Evolutionary conservation across 2,888 invertebrate species (phyloP).

Genomic region (Drosophila percnosoma): DNA sequence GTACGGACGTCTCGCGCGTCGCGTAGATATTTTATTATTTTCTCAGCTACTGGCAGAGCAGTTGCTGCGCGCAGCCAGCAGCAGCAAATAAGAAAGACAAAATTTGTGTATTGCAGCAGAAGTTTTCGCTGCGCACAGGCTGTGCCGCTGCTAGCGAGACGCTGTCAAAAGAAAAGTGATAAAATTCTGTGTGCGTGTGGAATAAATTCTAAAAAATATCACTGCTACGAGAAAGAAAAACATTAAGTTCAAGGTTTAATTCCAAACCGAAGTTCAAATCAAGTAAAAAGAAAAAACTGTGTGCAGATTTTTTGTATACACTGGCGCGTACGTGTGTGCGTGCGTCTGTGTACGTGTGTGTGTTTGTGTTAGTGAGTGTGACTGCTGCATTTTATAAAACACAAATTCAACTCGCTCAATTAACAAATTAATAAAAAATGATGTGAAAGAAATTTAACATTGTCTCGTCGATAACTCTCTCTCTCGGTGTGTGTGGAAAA

Average conservation of each 20-base stretch:
- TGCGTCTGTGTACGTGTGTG: conserved; percentile 11
- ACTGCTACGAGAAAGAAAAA: conserved; percentile 22
- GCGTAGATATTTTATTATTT: conserved; percentile 68
- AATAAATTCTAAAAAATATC: conserved; percentile 15
- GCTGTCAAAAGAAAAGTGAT: conserved; percentile 44
- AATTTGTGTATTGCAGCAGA: conserved; percentile 76
- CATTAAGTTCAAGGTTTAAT: conserved; percentile 62
- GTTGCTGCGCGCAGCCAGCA: conserved; percentile 59
- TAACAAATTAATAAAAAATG: conserved; percentile 56
- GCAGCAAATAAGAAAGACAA: conserved; percentile 60
- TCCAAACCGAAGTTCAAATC: conserved; percentile 48
- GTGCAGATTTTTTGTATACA: conserved; percentile 81
- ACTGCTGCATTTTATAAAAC: conserved; percentile 27
- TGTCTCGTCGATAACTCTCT: conserved; percentile 42
- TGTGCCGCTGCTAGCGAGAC: conserved; percentile 50
- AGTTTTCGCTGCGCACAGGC: conserved; percentile 67
- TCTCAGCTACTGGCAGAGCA: conserved; percentile 58
- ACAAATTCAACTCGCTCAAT: conserved; percentile 19
- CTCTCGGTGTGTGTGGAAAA: conserved; percentile 73
- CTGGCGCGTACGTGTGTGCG: conserved; percentile 49
- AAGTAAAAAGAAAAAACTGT: conserved; percentile 52
- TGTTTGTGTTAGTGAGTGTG: conserved; percentile 27
- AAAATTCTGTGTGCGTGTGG: conserved; percentile 22
- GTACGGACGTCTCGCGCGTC: conserved; percentile 69
- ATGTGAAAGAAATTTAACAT: conserved; percentile 58